phyloP scores from a whole-genome alignment of 2,888 invertebrate species.

The Pollenia amentaria region DNA sequence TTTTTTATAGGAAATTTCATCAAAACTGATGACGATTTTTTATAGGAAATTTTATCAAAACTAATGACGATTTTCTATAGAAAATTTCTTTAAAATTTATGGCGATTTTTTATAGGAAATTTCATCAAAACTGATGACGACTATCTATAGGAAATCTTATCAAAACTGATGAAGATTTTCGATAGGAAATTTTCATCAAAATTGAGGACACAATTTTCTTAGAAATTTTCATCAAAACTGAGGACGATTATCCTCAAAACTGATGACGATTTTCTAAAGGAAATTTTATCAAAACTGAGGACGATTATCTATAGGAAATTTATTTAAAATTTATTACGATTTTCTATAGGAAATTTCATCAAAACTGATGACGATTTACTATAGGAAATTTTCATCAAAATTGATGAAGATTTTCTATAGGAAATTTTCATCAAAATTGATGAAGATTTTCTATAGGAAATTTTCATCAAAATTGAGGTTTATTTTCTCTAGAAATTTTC shows the following conservation, averaged over 20 bases:
- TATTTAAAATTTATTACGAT: neutral
- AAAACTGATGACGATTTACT: neutral
- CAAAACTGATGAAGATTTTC: neutral
- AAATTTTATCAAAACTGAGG: neutral
- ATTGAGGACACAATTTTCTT: neutral
- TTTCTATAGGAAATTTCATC: neutral
- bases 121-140: neutral
- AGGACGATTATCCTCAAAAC: conserved; percentile 10
- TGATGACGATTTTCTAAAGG: neutral
- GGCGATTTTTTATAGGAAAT: neutral
- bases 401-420: neutral
- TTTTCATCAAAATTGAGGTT: neutral
- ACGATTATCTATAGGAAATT: neutral
- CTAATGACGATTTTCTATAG: neutral
- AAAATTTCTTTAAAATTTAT: neutral
- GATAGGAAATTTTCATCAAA: neutral
- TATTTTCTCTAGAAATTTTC: neutral
- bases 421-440: neutral
- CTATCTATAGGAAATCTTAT: neutral
- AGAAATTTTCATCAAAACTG: neutral
- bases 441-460: neutral
- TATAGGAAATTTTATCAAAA: neutral
- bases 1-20: neutral
- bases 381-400: neutral
- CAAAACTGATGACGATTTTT: neutral